These are phyloP conservation scores for Drosophila tanythrix DNA, from an alignment of 2,888 invertebrate genomes.

Conservation along the genomic window DNA sequence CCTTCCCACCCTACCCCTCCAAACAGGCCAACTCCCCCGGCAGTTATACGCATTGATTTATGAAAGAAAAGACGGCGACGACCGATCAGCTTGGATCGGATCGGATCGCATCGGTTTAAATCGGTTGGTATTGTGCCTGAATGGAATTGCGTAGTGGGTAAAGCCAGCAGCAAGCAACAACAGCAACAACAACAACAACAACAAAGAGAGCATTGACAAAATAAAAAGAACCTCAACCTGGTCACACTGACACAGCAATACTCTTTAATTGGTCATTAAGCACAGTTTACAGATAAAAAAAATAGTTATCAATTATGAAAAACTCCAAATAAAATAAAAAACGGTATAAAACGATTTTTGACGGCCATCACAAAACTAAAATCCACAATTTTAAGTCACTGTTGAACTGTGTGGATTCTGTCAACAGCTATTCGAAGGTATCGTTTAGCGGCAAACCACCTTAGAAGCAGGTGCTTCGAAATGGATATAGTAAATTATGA, in stretches of 20 bases:
- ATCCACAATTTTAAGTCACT: not conserved
- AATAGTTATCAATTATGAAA: not conserved
- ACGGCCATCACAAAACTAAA: not conserved
- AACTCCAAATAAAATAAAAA: not conserved
- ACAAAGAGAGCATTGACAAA: not conserved
- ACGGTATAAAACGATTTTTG: not conserved
- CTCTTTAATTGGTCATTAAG: not conserved
- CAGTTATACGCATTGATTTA: constrained; percentile 64
- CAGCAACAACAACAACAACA: not conserved
- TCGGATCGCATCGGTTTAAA: constrained; percentile 31
- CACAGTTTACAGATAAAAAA: not conserved
- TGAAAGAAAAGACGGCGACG: constrained; percentile 48
- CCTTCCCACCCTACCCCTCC: not conserved
- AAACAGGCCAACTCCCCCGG: not conserved
- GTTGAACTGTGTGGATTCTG: too few species aligned
- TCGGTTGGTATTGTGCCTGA: constrained; percentile 42
- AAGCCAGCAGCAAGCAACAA: constrained; percentile 12
- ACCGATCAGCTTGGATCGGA: constrained; percentile 36
- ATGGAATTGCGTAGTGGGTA: constrained; percentile 60
- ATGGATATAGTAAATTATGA: not conserved
- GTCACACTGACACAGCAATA: not conserved
- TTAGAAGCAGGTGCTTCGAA: not conserved
- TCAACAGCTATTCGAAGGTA: too few species aligned
- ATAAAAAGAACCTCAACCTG: not conserved
- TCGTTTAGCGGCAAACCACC: too few species aligned